phyloP scores from a whole-genome alignment of 2,113 vertebrate species.

The Formicarius rufipectus region DNA sequence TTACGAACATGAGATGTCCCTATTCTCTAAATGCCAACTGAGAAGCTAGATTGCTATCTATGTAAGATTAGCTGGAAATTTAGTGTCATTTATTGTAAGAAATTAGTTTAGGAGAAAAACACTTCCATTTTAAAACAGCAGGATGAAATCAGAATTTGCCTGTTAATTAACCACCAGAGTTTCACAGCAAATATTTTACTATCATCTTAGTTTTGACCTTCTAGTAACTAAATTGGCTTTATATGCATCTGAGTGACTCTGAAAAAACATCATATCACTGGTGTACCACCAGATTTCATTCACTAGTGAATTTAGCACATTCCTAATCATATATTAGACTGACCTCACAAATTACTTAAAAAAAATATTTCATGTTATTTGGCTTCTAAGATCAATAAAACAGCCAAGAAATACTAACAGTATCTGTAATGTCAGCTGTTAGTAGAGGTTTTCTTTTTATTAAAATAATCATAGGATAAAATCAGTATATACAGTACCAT shows the following conservation, averaged over 20 bases:
- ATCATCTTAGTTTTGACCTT: slow-evolving; percentile 18
- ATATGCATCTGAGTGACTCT: neutral
- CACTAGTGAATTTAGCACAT: neutral
- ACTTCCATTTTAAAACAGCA: slow-evolving; percentile 18
- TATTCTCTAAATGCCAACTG: slow-evolving; percentile 39
- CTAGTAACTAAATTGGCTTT: neutral
- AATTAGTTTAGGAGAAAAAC: slow-evolving; percentile 40
- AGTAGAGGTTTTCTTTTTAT: neutral
- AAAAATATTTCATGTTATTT: neutral
- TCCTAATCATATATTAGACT: neutral
- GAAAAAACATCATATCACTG: neutral
- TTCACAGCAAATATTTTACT: slow-evolving; percentile 11
- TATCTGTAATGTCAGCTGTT: neutral
- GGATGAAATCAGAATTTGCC: slow-evolving; percentile 23
- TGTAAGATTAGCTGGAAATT: slow-evolving; percentile 25
- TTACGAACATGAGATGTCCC: neutral
- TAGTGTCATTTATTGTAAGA: slow-evolving; percentile 47
- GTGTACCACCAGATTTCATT: neutral
- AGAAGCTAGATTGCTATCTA: slow-evolving; percentile 33
- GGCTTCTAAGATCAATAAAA: neutral
- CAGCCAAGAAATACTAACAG: neutral
- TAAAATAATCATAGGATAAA: neutral
- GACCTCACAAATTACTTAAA: neutral
- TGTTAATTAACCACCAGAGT: slow-evolving; percentile 16
- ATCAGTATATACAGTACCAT: neutral